Evolutionary conservation across 2,888 invertebrate species (phyloP).

Genomic region (Polydrusus cervinus): DNA sequence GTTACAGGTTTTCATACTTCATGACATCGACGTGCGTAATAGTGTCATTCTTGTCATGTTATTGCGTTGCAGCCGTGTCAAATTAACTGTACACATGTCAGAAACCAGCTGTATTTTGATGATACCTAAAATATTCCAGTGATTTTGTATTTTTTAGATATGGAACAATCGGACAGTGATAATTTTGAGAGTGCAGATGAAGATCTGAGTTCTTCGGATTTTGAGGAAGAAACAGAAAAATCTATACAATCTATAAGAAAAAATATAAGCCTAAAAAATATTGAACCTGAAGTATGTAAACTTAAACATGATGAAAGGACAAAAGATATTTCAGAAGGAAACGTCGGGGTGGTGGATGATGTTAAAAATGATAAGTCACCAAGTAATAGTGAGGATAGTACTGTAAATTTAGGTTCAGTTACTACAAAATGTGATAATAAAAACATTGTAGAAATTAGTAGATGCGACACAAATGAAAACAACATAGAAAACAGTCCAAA

Average conservation of each 20-base stretch:
- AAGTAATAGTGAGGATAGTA: slow-evolving; percentile 12
- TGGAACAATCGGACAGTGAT: slow-evolving; percentile 84
- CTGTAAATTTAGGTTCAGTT: not conserved
- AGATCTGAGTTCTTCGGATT: slow-evolving; percentile 73
- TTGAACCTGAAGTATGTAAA: slow-evolving; percentile 38
- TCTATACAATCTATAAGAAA: slow-evolving; percentile 29
- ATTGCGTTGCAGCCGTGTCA: slow-evolving; percentile 26
- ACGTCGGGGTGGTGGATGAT: not conserved
- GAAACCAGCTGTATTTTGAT: slow-evolving; percentile 2
- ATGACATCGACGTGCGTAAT: not conserved
- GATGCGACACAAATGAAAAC: not conserved
- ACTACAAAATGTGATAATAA: not conserved
- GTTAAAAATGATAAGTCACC: not conserved
- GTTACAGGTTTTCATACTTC: not conserved
- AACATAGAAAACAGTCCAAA: not conserved
- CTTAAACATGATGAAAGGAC: slow-evolving; percentile 26
- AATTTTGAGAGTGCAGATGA: slow-evolving; percentile 87
- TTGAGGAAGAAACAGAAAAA: slow-evolving; percentile 60
- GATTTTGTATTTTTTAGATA: slow-evolving; percentile 61
- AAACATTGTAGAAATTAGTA: not conserved
- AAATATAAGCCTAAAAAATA: slow-evolving; percentile 10
- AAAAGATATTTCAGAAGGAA: not conserved
- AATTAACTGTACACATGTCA: slow-evolving; percentile 7
- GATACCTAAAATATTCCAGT: not conserved
- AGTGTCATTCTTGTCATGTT: not conserved